Conservation (phyloP, 2,888 invertebrate genomes). For the Trichopria drosophilae region DNA sequence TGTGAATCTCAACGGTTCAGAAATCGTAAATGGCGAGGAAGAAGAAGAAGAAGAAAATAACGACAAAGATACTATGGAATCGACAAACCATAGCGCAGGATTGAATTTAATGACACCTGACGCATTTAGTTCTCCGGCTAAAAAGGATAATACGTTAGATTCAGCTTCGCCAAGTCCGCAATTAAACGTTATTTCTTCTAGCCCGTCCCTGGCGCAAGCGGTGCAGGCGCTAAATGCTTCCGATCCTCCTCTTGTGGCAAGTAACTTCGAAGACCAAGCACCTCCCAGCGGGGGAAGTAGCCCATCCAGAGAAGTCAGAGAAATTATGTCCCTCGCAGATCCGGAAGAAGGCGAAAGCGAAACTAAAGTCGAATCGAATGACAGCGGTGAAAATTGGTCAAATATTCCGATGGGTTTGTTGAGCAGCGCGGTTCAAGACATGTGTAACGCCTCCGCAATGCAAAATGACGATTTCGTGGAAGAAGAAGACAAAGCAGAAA, state of each 20-base stretch:
- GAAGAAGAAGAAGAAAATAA: conserved; percentile 47
- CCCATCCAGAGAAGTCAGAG: conserved; percentile 86
- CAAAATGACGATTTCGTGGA: conserved; percentile 39
- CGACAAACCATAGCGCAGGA: conserved; percentile 55
- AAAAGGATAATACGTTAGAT: conserved; percentile 56
- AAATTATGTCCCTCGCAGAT: conserved; percentile 76
- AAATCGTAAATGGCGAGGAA: conserved; percentile 49
- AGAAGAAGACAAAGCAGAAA: conserved; percentile 37
- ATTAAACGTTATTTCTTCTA: conserved; percentile 46
- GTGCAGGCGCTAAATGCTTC: conserved; percentile 48
- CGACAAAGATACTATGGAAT: conserved; percentile 52
- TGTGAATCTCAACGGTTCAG: conserved; percentile 50
- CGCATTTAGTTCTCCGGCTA: conserved; percentile 72
- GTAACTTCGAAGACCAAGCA: conserved; percentile 50
- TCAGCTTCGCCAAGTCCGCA: conserved; percentile 51
- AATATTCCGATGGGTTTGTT: conserved; percentile 57
- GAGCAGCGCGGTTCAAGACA: conserved; percentile 43
- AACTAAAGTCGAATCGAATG: conserved; percentile 35
- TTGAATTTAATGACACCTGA: conserved; percentile 86
- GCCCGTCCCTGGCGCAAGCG: conserved; percentile 50
- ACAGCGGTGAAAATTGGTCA: conserved; percentile 55
- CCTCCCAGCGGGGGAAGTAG: conserved; percentile 81
- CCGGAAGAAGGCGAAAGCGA: conserved; percentile 48
- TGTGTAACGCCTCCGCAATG: conserved; percentile 42
- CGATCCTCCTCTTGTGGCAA: conserved; percentile 48